Base-by-base conservation (phyloP, 2,888 invertebrate species). In the Poecilobothrus nobilitatus region DNA sequence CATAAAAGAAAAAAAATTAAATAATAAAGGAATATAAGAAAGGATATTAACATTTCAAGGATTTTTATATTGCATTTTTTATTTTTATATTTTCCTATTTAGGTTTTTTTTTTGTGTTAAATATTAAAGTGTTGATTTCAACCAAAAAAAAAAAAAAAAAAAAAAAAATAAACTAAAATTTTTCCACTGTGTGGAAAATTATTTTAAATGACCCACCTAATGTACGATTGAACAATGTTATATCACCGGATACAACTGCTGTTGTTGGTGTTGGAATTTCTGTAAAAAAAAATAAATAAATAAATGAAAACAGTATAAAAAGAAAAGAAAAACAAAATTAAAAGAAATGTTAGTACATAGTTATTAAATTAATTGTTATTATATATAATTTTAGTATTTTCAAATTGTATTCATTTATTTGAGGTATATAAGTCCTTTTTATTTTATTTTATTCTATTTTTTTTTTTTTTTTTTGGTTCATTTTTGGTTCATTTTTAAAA, bases 231-330 rank as follows among this genome's bases (percentile, higher is more conserved):
- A 78, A 74, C 77, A 79, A 76, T 70, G 80, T 77, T 76, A 78
- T 78, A 73, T 82, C 81, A 44, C 44, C 44, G 7, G 91, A 87
- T 68, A 87, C 87, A 71, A 86, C 85, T n/a, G 87, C 84, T 1
- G 92, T 92, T 41, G 92, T 91, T 53, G 92, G 93, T 33, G 92
- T 90, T 65, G 92, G 91, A 82, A 93, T 92, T 87, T 93, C 93
- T 93, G 85, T 71, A 83, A 83, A 71, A 69, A 71, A 68, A 74
- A 34, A 63, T 65, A n/a, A n/a, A n/a, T n/a, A n/a, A n/a, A n/a
- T n/a, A n/a, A n/a, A n/a, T n/a, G 34, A 71, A 63, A 66, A 34
- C n/a, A n/a, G n/a, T n/a, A n/a, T n/a, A n/a, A n/a, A n/a, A n/a
- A n/a, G 34, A 22, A 61, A 65, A 69, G 68, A 69, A 67, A 27